Base-by-base conservation (phyloP, 2,888 invertebrate genomes). In the Troides aeacus region DNA sequence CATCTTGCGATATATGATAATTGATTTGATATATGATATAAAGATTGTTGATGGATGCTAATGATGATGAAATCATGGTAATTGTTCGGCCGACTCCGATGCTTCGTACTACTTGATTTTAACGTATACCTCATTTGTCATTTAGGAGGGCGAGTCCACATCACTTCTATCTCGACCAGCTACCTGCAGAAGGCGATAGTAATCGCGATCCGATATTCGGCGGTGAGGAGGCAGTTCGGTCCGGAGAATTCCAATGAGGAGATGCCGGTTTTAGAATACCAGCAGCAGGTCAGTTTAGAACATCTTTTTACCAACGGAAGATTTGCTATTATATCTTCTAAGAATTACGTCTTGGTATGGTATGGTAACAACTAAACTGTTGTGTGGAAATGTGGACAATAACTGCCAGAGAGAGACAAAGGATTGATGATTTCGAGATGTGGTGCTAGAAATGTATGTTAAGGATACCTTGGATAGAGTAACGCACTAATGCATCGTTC, bases 231-330 rank as follows among this genome's bases (percentile, higher is more conserved):
- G 77, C 99, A 99, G 91, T 99, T 99, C 84, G 98, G 97, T 0
- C 95, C 97, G 0, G 94, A 95, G 5, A 92, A 93, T 17, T 84
- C 90, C 3, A 82, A 88, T 10, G 94, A 94, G 68, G 99, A 99
- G 85, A 93, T 95, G 72, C 96, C 98, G 0, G 96, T 99, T 1
- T 86, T 99, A 75, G 98, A 99, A 83, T 99, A 99, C 84, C 99
- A 98, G 84, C 94, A 97, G 58, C 97, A 97, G 89, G 96, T 96
- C 84, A 59, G 23, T 36, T 60, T 60, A 5, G 12, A n/a, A 58
- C 23, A 18, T 23, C 21, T 58, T 39, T 39, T 39, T 39, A 39
- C 7, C 10, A 10, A 39, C 10, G 10, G 39, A 10, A 7, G 7
- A 39, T 39, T 39, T 39, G 10, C 39, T 30, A 30, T 30, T 30